phyloP scores from a whole-genome alignment of 1,140 invertebrate genomes.

The Sarcophaga peregrina region DNA sequence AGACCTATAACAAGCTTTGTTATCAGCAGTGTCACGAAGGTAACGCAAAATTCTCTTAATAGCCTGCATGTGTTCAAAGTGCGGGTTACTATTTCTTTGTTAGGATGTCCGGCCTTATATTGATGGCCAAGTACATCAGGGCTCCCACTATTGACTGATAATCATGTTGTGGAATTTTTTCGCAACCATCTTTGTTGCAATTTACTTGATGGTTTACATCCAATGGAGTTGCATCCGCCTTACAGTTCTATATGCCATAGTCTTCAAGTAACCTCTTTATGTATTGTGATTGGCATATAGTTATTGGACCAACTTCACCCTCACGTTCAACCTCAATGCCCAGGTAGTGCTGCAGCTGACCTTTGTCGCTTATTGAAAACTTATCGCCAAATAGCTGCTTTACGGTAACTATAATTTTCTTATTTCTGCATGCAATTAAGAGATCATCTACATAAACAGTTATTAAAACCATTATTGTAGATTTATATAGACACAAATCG shows the following conservation, averaged over 20 bases:
- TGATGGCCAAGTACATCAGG: slow-evolving; percentile 34
- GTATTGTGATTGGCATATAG: not conserved
- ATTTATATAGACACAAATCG: slow-evolving; percentile 30
- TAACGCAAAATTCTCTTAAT: slow-evolving; percentile 31
- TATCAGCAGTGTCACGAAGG: not conserved
- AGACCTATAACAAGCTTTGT: not conserved
- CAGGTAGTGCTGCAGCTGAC: not conserved
- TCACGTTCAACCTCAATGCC: slow-evolving; percentile 32
- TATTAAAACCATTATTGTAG: not conserved
- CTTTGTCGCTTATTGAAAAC: slow-evolving; percentile 33
- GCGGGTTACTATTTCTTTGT: not conserved
- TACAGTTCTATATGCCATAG: not conserved
- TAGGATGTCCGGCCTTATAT: not conserved
- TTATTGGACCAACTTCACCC: not conserved
- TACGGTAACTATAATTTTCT: no score
- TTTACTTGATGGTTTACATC: not conserved
- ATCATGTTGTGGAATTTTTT: not conserved
- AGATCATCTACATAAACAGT: not conserved
- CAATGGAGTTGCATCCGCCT: not conserved
- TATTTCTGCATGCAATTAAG: not conserved
- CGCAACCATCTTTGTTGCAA: not conserved
- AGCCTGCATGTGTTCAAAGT: not conserved
- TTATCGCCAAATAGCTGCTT: no score
- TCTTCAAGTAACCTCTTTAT: not conserved
- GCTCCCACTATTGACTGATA: slow-evolving; percentile 41